Evolutionary conservation across 2,113 vertebrate genomes (phyloP).

Genomic region (Arothron firmamentum): DNA sequence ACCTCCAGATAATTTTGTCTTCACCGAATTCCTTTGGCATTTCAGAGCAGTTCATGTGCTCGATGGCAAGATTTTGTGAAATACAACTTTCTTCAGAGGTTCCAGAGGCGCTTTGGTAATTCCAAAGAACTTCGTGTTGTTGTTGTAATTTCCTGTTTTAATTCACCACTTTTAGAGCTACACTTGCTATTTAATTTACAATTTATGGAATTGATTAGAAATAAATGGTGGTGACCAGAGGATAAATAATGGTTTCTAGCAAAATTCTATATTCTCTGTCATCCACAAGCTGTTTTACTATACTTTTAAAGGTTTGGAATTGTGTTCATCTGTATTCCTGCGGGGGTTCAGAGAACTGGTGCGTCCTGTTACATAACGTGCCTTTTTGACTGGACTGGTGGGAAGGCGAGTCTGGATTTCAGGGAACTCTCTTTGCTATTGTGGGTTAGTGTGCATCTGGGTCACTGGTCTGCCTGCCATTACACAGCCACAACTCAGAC

Average conservation of each 20-base stretch:
- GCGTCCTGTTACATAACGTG: no score
- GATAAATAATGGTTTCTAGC: no score
- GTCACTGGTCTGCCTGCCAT: slow-evolving; percentile 63
- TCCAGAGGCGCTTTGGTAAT: not conserved
- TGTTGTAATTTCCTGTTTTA: not conserved
- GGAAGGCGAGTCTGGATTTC: slow-evolving; percentile 5
- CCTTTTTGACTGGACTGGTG: not conserved
- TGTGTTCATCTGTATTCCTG: not conserved
- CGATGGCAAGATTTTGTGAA: slow-evolving; percentile 10
- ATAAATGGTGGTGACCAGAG: no score
- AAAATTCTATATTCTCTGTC: no score
- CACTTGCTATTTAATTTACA: no score
- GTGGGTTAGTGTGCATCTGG: slow-evolving; percentile 69
- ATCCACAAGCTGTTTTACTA: no score
- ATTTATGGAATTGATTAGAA: no score
- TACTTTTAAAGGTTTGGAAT: no score
- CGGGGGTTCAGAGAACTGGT: no score
- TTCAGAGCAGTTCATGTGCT: slow-evolving; percentile 52
- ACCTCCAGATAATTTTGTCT: slow-evolving; percentile 55
- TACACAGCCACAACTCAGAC: slow-evolving; percentile 47
- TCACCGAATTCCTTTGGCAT: slow-evolving; percentile 44
- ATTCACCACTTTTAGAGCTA: no score
- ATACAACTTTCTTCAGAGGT: slow-evolving; percentile 28
- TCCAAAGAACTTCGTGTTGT: not conserved
- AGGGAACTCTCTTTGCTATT: slow-evolving; percentile 47